A percentile compares a stretch with the other conserved stretches of the same genome.
Conservation (phyloP, 2,797 vertebrate genomes). For the Lerista edwardsae region DNA sequence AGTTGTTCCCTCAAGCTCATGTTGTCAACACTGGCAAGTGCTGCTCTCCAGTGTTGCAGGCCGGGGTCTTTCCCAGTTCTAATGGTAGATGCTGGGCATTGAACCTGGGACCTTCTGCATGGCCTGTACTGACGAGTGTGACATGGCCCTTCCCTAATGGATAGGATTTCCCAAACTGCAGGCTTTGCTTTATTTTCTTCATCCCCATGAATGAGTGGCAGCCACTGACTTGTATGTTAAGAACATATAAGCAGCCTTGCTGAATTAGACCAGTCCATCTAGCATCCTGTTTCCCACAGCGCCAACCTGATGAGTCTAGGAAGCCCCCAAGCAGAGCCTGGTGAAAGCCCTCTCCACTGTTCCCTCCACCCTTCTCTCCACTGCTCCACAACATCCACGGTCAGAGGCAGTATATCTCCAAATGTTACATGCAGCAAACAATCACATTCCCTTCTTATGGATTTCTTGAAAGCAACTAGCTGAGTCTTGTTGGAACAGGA, state of each 20-base stretch:
- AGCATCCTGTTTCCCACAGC: not conserved
- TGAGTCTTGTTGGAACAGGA: too few species aligned
- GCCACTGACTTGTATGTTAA: not conserved
- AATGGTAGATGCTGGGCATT: not conserved
- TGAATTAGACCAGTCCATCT: not conserved
- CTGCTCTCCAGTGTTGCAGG: not conserved
- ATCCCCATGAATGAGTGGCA: not conserved
- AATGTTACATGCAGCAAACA: too few species aligned
- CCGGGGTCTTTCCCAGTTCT: too few species aligned
- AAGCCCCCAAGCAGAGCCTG: not conserved
- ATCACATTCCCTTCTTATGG: too few species aligned
- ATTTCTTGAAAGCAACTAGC: too few species aligned
- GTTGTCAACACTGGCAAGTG: not conserved
- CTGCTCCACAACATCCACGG: not conserved
- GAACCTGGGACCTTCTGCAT: not conserved
- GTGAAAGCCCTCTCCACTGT: not conserved
- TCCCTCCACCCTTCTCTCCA: not conserved
- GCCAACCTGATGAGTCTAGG: not conserved
- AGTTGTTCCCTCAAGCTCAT: not conserved
- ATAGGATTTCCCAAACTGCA: too few species aligned
- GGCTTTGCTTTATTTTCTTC: too few species aligned
- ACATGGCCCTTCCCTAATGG: too few species aligned
- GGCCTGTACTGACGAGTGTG: too few species aligned
- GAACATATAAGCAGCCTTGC: too few species aligned
- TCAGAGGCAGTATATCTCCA: too few species aligned